A percentile compares a stretch with the other conserved stretches of the same genome.
phyloP scores from a whole-genome alignment of 2,113 vertebrate species.

The Willisornis vidua region DNA sequence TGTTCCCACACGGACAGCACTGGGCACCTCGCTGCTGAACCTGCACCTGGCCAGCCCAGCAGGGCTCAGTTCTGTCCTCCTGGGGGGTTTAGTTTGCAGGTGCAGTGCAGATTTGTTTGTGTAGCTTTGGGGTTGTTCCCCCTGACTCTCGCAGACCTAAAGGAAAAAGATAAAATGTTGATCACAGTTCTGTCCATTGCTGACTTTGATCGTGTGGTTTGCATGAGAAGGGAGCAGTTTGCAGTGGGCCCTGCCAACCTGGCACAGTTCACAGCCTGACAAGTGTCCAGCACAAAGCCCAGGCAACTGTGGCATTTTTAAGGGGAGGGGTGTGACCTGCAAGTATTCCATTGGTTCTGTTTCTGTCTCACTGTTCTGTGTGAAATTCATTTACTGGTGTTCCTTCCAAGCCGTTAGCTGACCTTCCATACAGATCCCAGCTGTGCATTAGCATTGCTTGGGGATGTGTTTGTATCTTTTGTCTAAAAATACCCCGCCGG shows the following conservation, averaged over 20 bases:
- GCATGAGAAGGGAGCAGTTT: not conserved
- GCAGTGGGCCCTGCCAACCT: not conserved
- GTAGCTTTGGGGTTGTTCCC: not conserved
- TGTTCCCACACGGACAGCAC: rapidly evolving
- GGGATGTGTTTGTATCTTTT: conserved; percentile 84
- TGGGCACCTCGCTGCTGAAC: rapidly evolving
- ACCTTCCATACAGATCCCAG: conserved; percentile 78
- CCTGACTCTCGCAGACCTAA: not conserved
- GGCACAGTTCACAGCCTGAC: not conserved
- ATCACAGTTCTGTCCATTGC: not conserved
- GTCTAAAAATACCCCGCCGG: conserved; percentile 83
- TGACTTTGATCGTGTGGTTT: not conserved
- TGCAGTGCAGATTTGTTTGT: not conserved
- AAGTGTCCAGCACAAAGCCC: not conserved
- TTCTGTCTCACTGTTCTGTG: conserved; percentile 56
- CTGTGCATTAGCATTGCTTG: conserved; percentile 82
- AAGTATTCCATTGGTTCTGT: conserved; percentile 65
- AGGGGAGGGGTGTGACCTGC: conserved; percentile 18
- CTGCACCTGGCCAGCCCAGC: not conserved
- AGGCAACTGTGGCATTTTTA: conserved; percentile 27
- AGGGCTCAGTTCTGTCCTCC: rapidly evolving
- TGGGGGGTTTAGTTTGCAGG: not conserved
- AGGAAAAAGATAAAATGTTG: not conserved
- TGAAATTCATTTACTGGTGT: conserved; percentile 75
- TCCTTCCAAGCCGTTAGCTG: conserved; percentile 75